Base-by-base conservation (phyloP, 2,888 invertebrate species). In the Ethmia dodecea region DNA sequence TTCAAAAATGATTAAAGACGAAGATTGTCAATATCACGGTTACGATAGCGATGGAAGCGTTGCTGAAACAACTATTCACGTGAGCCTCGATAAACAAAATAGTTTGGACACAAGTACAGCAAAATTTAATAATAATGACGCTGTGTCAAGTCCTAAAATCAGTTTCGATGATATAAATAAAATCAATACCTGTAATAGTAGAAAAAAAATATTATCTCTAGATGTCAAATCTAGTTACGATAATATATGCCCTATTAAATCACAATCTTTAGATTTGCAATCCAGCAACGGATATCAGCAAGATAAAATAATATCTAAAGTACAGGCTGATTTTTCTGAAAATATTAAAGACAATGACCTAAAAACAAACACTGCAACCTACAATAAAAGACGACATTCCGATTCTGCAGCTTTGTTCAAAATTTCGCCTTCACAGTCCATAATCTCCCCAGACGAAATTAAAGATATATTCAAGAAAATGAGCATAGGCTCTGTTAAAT, bases 21-120 rank as follows among this genome's bases (percentile, higher is more conserved):
- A 56, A 27, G 27, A 36, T 16, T 52, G 57, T 24, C 68, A 81
- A 43, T 87, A 86, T 55, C 86, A 87, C 48, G 84, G 86, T n/a
- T 88, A 88, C 51, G 86, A 88, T 24, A 87, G 87, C 42, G 86
- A 86, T 37, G 71, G 77, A 20, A 88, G 87, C 47, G 76, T 78
- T 40, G 84, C 83, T 28, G 86, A 88, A 63, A 86, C 86, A 2
- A 87, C 87, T 31, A 86, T 88, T 31, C 79, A 88, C 39, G 59
- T 86, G 26, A 84, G 70, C 45, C 65, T 77, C 48, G 80, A 83
- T 5, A 75, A 62, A 44, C 62, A 65, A 44, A 67, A 52, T 33
- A 65, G 54, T 49, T 38, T 50, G 12, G 60, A 69, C 36, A 34
- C 31, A 13, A 51, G 12, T 11, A 9, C 26, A 22, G 22, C 9